Evolutionary conservation across 1,140 invertebrate species (phyloP).

Genomic region (Lordiphosa collinella): DNA sequence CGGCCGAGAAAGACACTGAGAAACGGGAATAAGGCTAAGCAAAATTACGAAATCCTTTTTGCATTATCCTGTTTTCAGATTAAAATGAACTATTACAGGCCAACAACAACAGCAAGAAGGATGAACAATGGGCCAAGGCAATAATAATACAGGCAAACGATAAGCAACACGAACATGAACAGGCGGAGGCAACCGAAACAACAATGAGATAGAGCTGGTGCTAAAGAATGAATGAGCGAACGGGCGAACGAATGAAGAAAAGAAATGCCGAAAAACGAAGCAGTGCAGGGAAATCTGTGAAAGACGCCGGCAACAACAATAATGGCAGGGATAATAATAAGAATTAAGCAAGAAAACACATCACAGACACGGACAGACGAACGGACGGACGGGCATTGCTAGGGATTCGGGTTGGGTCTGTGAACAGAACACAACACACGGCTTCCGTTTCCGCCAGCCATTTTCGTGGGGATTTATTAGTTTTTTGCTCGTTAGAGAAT

Average conservation of each 20-base stretch:
- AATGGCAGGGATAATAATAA: conserved; percentile 76
- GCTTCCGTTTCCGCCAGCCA: conserved; percentile 72
- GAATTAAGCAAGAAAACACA: conserved; percentile 78
- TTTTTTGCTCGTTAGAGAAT: conserved; percentile 73
- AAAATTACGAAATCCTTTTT: conserved; percentile 75
- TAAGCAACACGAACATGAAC: conserved; percentile 68
- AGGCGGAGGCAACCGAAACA: conserved; percentile 16
- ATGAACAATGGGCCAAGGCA: conserved; percentile 68
- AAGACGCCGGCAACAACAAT: conserved; percentile 56
- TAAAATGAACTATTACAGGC: conserved; percentile 77
- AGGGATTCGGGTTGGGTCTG: conserved; percentile 8
- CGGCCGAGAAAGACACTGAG: conserved; percentile 15
- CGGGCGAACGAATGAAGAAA: conserved; percentile 33
- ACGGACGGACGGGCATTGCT: conserved; percentile 26
- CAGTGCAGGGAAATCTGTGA: conserved; percentile 57
- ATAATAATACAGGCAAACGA: conserved; percentile 74
- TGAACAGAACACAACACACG: conserved; percentile 60
- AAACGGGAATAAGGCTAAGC: conserved; percentile 31
- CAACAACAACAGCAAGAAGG: conserved; percentile 25
- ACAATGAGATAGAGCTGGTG: conserved; percentile 34
- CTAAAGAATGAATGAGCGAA: conserved; percentile 54
- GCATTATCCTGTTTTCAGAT: conserved; percentile 75
- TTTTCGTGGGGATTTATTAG: conserved; percentile 78
- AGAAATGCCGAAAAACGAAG: conserved; percentile 7
- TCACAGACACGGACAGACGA: conserved; percentile 58